phyloP scores from a whole-genome alignment of 2,113 vertebrate species.

The Bucco capensis region DNA sequence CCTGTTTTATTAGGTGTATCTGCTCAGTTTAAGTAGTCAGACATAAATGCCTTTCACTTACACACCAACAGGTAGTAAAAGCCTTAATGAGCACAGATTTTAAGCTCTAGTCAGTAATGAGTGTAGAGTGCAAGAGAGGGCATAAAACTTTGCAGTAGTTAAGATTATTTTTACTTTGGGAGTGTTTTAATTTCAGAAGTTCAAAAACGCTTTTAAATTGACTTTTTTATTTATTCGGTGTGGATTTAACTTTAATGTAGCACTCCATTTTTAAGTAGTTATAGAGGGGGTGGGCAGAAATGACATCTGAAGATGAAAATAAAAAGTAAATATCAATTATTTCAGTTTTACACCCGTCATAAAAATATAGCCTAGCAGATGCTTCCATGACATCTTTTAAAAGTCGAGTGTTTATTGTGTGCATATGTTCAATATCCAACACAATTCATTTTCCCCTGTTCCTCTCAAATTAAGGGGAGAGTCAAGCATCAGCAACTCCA shows the following conservation, averaged over 20 bases:
- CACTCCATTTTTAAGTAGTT: not conserved
- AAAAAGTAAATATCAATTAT: conserved; percentile 58
- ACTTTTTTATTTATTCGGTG: not conserved
- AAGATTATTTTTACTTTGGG: conserved; percentile 53
- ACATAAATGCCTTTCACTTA: not conserved
- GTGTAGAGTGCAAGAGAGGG: conserved; percentile 8
- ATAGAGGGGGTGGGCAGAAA: conserved; percentile 5
- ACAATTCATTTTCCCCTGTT: conserved; percentile 61
- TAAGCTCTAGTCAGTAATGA: conserved; percentile 33
- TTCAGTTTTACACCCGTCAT: conserved; percentile 33
- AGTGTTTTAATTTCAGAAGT: conserved; percentile 39
- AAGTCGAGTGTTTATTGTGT: conserved; percentile 51
- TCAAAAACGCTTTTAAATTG: conserved; percentile 10
- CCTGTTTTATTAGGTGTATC: conserved; percentile 9
- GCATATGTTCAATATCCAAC: conserved; percentile 51
- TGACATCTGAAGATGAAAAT: conserved; percentile 42
- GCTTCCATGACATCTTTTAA: conserved; percentile 42
- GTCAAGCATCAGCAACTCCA: not conserved
- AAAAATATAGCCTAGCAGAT: conserved; percentile 44
- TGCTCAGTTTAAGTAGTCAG: conserved; percentile 36
- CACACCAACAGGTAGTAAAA: conserved; percentile 42
- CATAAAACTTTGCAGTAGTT: conserved; percentile 56
- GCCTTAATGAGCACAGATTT: conserved; percentile 51
- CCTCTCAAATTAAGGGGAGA: conserved; percentile 43
- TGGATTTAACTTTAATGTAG: conserved; percentile 30